These are phyloP conservation scores for Diploscapter pachys DNA, from an alignment of 1,140 invertebrate genomes.

Conservation along the genomic window DNA sequence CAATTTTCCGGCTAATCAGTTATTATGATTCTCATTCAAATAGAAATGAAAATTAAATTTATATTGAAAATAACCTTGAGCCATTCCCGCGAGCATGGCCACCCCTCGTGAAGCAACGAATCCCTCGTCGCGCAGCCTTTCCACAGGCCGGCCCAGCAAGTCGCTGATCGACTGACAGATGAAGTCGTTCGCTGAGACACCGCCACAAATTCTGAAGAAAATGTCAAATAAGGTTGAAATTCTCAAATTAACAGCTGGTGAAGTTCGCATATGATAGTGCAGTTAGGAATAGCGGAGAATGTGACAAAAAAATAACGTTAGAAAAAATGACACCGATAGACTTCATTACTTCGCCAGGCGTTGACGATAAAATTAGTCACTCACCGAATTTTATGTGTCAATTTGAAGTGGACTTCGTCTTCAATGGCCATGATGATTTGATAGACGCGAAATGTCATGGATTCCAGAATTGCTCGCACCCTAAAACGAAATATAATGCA, in stretches of 20 bases:
- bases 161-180: slow-evolving; percentile 80
- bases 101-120: slow-evolving; percentile 50
- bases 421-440: slow-evolving; percentile 72
- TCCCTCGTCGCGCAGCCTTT: slow-evolving; percentile 64
- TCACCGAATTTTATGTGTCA: slow-evolving; percentile 27
- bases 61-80: slow-evolving; percentile 18
- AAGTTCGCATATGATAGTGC: too few species aligned
- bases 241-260: too few species aligned
- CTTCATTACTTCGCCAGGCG: too few species aligned
- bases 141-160: slow-evolving; percentile 71
- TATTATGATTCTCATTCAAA: too few species aligned
- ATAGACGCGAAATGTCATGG: slow-evolving; percentile 77
- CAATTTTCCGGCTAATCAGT: too few species aligned
- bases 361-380: not conserved
- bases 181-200: slow-evolving; percentile 85
- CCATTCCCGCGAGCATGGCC: slow-evolving; percentile 52
- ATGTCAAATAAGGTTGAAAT: too few species aligned
- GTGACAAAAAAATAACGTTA: too few species aligned
- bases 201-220: slow-evolving; percentile 78
- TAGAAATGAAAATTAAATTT: too few species aligned
- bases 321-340: too few species aligned
- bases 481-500: slow-evolving; percentile 23
- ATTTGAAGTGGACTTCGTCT: slow-evolving; percentile 62
- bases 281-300: slow-evolving; percentile 5
- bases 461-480: slow-evolving; percentile 78